A percentile compares a stretch with the other conserved stretches of the same genome.
Evolutionary conservation across 2,797 vertebrate genomes (phyloP).

Genomic region (Helicolenus hilgendorfi): DNA sequence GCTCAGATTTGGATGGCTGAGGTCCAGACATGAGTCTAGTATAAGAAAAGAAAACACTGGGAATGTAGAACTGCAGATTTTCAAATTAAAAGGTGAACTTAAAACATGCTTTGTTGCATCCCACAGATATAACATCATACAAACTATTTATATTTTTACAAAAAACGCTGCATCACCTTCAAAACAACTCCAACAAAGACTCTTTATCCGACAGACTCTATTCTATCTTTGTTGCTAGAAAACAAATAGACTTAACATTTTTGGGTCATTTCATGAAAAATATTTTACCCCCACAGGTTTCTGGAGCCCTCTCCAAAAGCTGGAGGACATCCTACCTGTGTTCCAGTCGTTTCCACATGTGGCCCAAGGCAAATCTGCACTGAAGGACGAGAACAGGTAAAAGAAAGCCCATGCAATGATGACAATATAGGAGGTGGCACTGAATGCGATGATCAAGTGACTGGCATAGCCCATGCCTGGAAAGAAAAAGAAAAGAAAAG

Average conservation of each 20-base stretch:
- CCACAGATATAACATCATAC: not conserved
- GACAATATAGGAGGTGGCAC: conserved; percentile 74
- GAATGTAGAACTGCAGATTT: not conserved
- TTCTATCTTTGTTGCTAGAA: not conserved
- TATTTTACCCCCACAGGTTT: not conserved
- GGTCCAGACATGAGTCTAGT: conserved; percentile 66
- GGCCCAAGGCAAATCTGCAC: conserved; percentile 72
- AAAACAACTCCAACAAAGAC: not conserved
- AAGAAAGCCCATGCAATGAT: conserved; percentile 81
- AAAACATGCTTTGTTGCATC: not conserved
- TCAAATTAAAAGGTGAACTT: not conserved
- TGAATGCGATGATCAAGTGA: conserved; percentile 75
- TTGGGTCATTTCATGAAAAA: not conserved
- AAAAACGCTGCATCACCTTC: not conserved
- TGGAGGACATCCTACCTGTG: conserved; percentile 64
- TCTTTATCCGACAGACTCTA: no score
- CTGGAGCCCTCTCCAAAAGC: not conserved
- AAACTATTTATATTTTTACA: not conserved
- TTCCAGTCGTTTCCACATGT: conserved; percentile 81
- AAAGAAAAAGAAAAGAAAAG: not conserved
- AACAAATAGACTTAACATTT: not conserved
- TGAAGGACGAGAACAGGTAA: conserved; percentile 81
- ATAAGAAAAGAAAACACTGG: not conserved
- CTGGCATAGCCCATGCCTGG: conserved; percentile 81
- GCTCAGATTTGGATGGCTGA: conserved; percentile 42